Evolutionary conservation across 2,888 invertebrate species (phyloP), one percentile per base, ranked within the genome.

Genomic region (Cryptophagus acutangulus): DNA sequence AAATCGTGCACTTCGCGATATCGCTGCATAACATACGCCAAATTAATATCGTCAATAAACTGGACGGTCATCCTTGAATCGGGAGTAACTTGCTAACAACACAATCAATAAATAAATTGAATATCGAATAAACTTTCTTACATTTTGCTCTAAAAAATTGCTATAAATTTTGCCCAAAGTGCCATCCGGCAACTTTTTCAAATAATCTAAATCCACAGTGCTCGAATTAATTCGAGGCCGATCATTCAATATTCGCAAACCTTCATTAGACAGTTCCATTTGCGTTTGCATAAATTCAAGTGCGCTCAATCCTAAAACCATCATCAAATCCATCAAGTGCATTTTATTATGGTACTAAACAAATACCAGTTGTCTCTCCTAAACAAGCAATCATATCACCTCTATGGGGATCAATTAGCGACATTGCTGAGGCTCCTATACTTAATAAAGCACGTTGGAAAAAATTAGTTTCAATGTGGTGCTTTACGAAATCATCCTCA

Each of bases 1-100:
- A 99, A 77, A 73, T 99, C 99, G 68, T 99, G 99, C 5, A 89
- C 86, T 73, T 99, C 96, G 50, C 99, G 79, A 66, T 99, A 99
- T 38, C 99, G 76, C 68, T 94, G 92, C 86, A 99, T 93, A 31
- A 97, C 86, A 71, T 96, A 99, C 2, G 94, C 93, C 54, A 94
- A 70, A 48, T 94, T 85, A 1, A 81, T 72, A 67, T 97, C 89
- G 51, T 90, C 82, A 33, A 99, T 80, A 71, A 95, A 99, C 58
- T 87, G 86, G 1, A 99, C 96, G 10, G 86, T 79, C 50, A 84
- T 74, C 47, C 99, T 76, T 18, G 89, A 84, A 73, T 99, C 97
- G 0, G 99, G 95, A 3, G 89, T 88, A 1, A 97, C 93, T 54
- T 87, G 24, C 31, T 31, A 15, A 15, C 9, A n/a, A n/a, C n/a